Base-by-base conservation (phyloP, 2,113 vertebrate genomes). In the Apodemus sylvaticus region DNA sequence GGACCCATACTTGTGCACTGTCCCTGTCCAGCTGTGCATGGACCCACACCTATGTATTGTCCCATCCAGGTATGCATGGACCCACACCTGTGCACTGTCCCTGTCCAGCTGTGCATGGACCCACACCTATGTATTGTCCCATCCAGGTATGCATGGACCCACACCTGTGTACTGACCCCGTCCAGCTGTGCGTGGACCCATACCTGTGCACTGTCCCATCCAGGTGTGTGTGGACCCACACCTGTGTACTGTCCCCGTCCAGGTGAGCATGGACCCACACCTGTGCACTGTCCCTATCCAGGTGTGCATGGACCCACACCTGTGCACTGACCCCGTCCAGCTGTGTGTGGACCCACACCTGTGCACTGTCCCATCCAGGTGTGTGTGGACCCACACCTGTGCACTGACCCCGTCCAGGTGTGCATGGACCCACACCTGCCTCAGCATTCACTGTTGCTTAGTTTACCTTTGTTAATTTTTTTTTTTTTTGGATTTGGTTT, bases 61-160 rank as follows among this genome's bases (percentile, higher is more conserved):
- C 31, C 36, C 9, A 0, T 2, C 29, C 55, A 48, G 62, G 4
- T 51, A 73, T 31, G 16, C 48, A 1, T 20, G 2, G 12, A 2
- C 9, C 60, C n/a, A 3, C 20, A 5, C 36, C 60, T 36, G 70
- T n/a, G 60, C 16, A 60, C 20, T 60, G 60, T 60, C 60, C 60
- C 60, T 7, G 20, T 60, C 60, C 60, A 22, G 60, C 20, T 60
- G 60, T 60, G 60, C 60, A 60, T 60, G 60, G 60, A 22, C 60
- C 20, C 58, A 60, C 58, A 60, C 60, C 60, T 22, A 20, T 60
- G 60, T 2, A 12, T 10, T 66, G 64, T 4, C 60, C 60, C 2
- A 6, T 60, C 60, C 60, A 26, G 60, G 7, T 62, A 22, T 62
- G 60, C 60, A 62, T 62, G 60, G 1, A 62, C 22, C 24, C 60